phyloP scores from a whole-genome alignment of 1,140 invertebrate genomes.

The Philopotamus ludificatus region DNA sequence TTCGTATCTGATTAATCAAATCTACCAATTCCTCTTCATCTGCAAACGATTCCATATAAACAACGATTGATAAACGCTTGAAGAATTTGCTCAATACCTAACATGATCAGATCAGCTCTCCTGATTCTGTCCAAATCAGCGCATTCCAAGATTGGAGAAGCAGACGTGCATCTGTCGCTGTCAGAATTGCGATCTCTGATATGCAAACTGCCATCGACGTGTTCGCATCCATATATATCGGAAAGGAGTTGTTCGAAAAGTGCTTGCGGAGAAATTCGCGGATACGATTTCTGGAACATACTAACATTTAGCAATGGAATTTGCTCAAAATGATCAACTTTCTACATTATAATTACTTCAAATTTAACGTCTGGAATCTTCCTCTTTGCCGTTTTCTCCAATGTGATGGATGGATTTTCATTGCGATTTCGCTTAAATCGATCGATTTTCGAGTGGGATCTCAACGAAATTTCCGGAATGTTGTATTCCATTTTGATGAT shows the following conservation, averaged over 20 bases:
- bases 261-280: too few species aligned
- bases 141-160: constrained; percentile 25
- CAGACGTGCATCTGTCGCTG: constrained; percentile 22
- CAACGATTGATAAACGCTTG: background rate
- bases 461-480: constrained; percentile 23
- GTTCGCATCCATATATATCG: constrained; percentile 34
- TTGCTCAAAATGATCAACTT: too few species aligned
- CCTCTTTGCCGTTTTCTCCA: too few species aligned
- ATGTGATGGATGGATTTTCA: too few species aligned
- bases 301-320: too few species aligned
- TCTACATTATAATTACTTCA: constrained; percentile 3
- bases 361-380: constrained; percentile 6
- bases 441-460: too few species aligned
- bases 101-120: constrained; percentile 9
- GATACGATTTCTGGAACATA: too few species aligned
- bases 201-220: background rate
- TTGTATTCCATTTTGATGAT: constrained; percentile 38
- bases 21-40: constrained; percentile 45
- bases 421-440: too few species aligned
- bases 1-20: constrained; percentile 44
- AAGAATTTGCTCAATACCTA: constrained; percentile 2
- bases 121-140: constrained; percentile 1
- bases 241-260: constrained; percentile 35
- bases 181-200: constrained; percentile 11
- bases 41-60: too few species aligned